phyloP scores from a whole-genome alignment of 2,888 invertebrate species.

The Euspilapteryx auroguttella region DNA sequence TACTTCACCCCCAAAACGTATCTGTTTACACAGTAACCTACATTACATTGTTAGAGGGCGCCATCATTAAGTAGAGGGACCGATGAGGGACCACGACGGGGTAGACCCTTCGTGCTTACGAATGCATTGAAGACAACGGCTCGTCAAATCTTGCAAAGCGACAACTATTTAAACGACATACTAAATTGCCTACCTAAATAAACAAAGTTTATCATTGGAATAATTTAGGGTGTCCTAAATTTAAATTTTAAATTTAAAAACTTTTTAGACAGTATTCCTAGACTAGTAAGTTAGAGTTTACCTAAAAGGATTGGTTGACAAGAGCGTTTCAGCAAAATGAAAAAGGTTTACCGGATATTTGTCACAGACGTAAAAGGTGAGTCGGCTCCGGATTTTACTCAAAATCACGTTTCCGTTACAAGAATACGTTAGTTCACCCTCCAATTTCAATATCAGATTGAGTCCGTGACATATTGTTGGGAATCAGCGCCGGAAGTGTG shows the following conservation, averaged over 20 bases:
- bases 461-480: constrained; percentile 38
- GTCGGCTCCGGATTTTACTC: constrained; percentile 8
- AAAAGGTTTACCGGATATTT: neutral
- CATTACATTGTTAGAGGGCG: constrained; percentile 47
- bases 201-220: too few species aligned
- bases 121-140: constrained; percentile 34
- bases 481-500: constrained; percentile 44
- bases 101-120: constrained; percentile 46
- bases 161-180: too few species aligned
- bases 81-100: constrained; percentile 37
- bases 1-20: too few species aligned
- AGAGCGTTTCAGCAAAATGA: too few species aligned
- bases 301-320: too few species aligned
- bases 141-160: constrained; percentile 13
- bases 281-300: too few species aligned
- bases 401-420: constrained; percentile 12
- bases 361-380: neutral
- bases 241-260: too few species aligned
- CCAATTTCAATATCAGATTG: constrained; percentile 50
- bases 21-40: constrained; percentile 61
- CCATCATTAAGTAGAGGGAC: constrained; percentile 48
- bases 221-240: too few species aligned
- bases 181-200: too few species aligned
- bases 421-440: constrained; percentile 24
- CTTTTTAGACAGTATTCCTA: too few species aligned